Base-by-base conservation (phyloP, 1,140 invertebrate genomes). In the Physella acuta region DNA sequence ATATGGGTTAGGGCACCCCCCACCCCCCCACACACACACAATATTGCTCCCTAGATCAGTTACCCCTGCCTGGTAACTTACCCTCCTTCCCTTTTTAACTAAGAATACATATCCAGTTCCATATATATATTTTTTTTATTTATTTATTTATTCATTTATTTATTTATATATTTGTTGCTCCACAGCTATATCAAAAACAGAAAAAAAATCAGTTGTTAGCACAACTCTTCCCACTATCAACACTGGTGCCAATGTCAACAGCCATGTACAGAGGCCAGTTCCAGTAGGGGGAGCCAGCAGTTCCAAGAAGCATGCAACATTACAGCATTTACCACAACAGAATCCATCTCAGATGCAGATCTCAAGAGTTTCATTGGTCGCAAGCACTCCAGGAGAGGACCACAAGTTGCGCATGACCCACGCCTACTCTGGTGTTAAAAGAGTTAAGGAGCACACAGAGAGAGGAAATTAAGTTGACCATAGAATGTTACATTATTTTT, bases 151-250 rank as follows among this genome's bases (percentile, higher is more conserved):
- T n/a, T n/a, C n/a, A n/a, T n/a, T n/a, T n/a, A n/a, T n/a, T n/a
- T n/a, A n/a, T n/a, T n/a, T 36, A 33, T 60, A 11, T 14, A 30
- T 60, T 4, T 33, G 28, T 49, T 63, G 28, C 28, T 17, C 17
- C 28, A 11, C 30, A 63, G 49, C 36, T 63, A 28, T 37, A 8
- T 5, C 61, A 63, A 63, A 63, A 28, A 26, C 3, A 8, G 39
- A 51, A 5, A 63, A 63, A 24, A 49, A 34, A 33, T 4, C 14
- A 2, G 24, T 36, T 16, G 3, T 52, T 17, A 66, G 49, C 20
- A 66, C 30, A 8, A 55, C 52, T 24, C 51, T 66, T 17, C 63
- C 63, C 11, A 55, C 37, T 20, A 66, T 66, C 28, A 66, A 66
- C 33, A 66, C 55, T 17, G 63, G 63, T 17, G 53, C 53, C 53